These are phyloP conservation scores for Paralvinella palmiformis DNA, from an alignment of 1,140 invertebrate species.

Conservation along the genomic window DNA sequence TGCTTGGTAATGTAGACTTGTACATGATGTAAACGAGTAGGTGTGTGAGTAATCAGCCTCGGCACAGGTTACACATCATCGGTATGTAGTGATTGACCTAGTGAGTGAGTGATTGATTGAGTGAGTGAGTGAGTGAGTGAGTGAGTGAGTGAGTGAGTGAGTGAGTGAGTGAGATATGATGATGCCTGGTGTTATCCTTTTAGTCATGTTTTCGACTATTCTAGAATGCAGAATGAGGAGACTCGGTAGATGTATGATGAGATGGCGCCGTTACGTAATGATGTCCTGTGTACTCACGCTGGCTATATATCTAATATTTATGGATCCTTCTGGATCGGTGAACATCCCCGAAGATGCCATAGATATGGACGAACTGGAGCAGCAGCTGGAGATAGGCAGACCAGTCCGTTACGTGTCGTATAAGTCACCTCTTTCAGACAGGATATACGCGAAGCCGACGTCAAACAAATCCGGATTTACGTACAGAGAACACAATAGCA, in stretches of 20 bases:
- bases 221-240: slow-evolving; percentile 6
- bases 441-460: slow-evolving; percentile 3
- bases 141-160: slow-evolving; percentile 21
- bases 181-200: slow-evolving; percentile 10
- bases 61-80: neutral
- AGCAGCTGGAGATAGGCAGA: slow-evolving; percentile 10
- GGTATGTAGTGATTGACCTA: slow-evolving; percentile 7
- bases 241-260: neutral
- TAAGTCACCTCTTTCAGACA: neutral
- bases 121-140: slow-evolving; percentile 18
- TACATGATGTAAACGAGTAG: neutral
- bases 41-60: neutral
- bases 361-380: neutral
- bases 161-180: slow-evolving; percentile 16
- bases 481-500: neutral
- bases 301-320: neutral
- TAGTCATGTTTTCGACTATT: too few species aligned
- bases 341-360: neutral
- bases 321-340: neutral
- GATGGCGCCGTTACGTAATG: neutral
- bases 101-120: slow-evolving; percentile 12
- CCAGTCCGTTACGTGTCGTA: slow-evolving; percentile 11
- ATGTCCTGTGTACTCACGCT: neutral
- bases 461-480: neutral
- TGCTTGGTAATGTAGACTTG: neutral